A percentile compares a stretch with the other conserved stretches of the same genome.
phyloP scores from a whole-genome alignment of 1,140 invertebrate species.

The Papilio polytes region DNA sequence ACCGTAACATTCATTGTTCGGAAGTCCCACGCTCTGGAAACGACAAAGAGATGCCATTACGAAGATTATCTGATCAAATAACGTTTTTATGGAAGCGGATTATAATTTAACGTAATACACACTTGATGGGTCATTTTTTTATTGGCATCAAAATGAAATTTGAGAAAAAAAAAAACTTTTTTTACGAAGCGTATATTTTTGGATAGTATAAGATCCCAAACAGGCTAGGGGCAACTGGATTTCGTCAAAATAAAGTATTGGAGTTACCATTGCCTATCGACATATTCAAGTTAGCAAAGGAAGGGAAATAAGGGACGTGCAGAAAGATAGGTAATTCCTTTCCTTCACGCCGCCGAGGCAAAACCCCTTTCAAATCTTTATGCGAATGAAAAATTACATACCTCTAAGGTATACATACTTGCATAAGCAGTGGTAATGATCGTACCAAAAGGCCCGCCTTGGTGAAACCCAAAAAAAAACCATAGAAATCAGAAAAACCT shows the following conservation, averaged over 20 bases:
- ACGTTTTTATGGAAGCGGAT: conserved; percentile 23
- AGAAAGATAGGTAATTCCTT: too few relatives aligned
- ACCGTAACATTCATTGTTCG: conserved; percentile 20
- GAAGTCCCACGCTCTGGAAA: conserved; percentile 25
- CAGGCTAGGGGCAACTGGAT: too few relatives aligned
- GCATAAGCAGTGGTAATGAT: conserved; percentile 3
- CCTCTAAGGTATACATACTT: not conserved
- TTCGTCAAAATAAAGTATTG: too few relatives aligned
- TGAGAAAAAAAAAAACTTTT: too few relatives aligned
- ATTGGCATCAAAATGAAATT: too few relatives aligned
- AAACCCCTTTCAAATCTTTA: too few relatives aligned
- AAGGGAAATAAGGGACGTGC: too few relatives aligned
- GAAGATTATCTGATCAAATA: conserved; percentile 22
- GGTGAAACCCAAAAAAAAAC: not conserved
- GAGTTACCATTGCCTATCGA: too few relatives aligned
- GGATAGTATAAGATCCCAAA: too few relatives aligned
- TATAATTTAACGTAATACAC: conserved; percentile 23
- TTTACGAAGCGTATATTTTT: too few relatives aligned
- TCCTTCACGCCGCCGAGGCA: too few relatives aligned
- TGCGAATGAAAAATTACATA: not conserved
- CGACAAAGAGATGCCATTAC: conserved; percentile 14
- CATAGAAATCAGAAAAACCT: conserved; percentile 39
- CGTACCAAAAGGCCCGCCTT: not conserved
- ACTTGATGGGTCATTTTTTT: not conserved
- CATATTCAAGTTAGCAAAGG: too few relatives aligned